Percentiles rank a stretch among this genome's conserved stretches.
Conservation (phyloP, 2,113 vertebrate species). For the Oryzias celebensis region DNA sequence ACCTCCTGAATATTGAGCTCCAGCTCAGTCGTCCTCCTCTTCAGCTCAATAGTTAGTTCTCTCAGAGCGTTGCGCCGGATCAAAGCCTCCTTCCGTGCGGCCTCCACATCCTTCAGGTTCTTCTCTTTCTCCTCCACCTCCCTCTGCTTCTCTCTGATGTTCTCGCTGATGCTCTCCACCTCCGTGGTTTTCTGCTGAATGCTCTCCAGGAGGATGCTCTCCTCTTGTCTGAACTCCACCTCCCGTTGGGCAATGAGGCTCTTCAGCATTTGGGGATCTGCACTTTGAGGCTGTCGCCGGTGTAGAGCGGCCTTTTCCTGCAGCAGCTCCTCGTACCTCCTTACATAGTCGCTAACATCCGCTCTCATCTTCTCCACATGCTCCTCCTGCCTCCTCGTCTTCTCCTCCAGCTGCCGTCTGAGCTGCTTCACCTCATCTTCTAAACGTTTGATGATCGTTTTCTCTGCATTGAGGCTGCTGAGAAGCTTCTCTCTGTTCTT, state of each 20-base stretch:
- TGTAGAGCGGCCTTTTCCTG: slow-evolving; percentile 47
- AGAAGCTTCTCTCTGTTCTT: slow-evolving; percentile 42
- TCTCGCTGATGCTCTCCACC: slow-evolving; percentile 7
- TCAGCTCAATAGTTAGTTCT: slow-evolving; percentile 15
- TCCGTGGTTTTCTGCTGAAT: slow-evolving; percentile 24
- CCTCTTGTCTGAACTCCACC: slow-evolving; percentile 16
- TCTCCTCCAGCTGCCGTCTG: slow-evolving; percentile 24
- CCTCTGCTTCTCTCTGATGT: slow-evolving; percentile 43
- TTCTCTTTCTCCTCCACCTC: slow-evolving; percentile 45
- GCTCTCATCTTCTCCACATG: slow-evolving; percentile 32
- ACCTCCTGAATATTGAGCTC: slow-evolving; percentile 29
- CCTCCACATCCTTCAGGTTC: slow-evolving; percentile 49
- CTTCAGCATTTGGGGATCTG: slow-evolving; percentile 15
- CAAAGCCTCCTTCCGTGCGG: slow-evolving; percentile 23
- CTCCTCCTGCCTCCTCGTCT: slow-evolving; percentile 39
- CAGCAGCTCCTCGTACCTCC: slow-evolving; percentile 45
- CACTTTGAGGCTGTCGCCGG: slow-evolving; percentile 22
- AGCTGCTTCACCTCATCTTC: slow-evolving; percentile 49
- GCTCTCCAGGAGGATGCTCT: slow-evolving; percentile 8
- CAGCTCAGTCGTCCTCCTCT: slow-evolving; percentile 20
- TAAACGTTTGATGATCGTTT: slow-evolving; percentile 15
- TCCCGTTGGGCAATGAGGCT: slow-evolving; percentile 8
- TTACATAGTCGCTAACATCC: neutral
- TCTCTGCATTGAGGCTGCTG: slow-evolving; percentile 28
- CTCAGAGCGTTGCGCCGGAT: slow-evolving; percentile 28